Evolutionary conservation across 2,113 vertebrate genomes (phyloP).

Genomic region (Erinaceus europaeus): DNA sequence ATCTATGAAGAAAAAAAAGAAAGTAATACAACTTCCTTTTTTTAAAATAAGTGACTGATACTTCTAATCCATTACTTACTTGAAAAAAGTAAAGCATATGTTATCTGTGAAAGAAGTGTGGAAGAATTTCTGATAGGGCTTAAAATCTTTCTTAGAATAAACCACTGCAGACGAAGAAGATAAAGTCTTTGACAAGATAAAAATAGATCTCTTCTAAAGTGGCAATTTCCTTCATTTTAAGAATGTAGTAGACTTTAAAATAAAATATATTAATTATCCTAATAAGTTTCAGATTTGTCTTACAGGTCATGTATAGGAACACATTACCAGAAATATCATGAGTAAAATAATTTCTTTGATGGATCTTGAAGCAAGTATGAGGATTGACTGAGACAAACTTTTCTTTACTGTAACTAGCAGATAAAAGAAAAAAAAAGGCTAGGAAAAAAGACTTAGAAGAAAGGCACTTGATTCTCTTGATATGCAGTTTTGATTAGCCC

Average conservation of each 20-base stretch:
- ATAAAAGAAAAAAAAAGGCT: not conserved
- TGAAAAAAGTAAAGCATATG: slow-evolving; percentile 33
- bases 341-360: not conserved
- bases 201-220: slow-evolving; percentile 29
- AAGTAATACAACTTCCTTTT: no score
- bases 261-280: not conserved
- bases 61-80: slow-evolving; percentile 37
- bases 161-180: slow-evolving; percentile 24
- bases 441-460: not conserved
- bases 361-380: not conserved
- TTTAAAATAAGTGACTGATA: slow-evolving; percentile 22
- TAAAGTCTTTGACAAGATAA: slow-evolving; percentile 45
- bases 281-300: not conserved
- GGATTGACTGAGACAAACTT: slow-evolving; percentile 12
- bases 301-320: not conserved
- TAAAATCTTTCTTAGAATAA: slow-evolving; percentile 39
- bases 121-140: slow-evolving; percentile 25
- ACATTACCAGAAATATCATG: not conserved
- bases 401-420: not conserved
- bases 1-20: not conserved
- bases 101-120: slow-evolving; percentile 6
- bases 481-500: not conserved
- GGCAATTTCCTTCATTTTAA: slow-evolving; percentile 21
- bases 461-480: slow-evolving; percentile 55
- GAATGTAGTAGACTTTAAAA: not conserved